phyloP scores from a whole-genome alignment of 2,113 vertebrate species.

The Spheniscus mendiculus region DNA sequence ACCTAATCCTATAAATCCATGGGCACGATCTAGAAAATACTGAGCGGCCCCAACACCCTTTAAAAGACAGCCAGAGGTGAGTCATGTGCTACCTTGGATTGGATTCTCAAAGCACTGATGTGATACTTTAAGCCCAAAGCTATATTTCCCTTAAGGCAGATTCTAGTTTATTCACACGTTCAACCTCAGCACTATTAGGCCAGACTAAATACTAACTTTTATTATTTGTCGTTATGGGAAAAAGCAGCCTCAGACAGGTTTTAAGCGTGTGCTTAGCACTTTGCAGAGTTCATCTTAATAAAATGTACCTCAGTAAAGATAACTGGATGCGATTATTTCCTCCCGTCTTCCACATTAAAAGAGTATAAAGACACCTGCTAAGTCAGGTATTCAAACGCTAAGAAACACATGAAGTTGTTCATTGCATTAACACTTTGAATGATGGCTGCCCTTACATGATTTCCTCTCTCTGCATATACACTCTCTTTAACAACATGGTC shows the following conservation, averaged over 20 bases:
- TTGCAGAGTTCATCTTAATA: not conserved
- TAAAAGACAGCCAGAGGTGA: not conserved
- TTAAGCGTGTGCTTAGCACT: not conserved
- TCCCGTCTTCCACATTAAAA: not conserved
- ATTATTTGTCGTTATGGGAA: not conserved
- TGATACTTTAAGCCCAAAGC: not conserved
- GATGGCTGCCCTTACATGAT: not conserved
- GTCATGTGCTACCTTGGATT: not conserved
- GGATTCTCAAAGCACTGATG: not conserved
- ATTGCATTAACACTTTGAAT: not conserved
- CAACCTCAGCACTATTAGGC: not conserved
- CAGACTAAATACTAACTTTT: not conserved
- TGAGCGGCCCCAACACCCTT: not conserved
- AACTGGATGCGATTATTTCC: not conserved
- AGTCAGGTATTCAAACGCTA: not conserved
- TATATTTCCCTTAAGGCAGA: not conserved
- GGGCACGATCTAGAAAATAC: not conserved
- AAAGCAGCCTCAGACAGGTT: not conserved
- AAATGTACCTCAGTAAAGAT: not conserved
- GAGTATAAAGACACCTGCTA: not conserved
- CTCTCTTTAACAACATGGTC: not conserved
- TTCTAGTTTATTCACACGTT: not conserved
- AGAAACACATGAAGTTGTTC: not conserved
- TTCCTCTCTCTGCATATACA: not conserved
- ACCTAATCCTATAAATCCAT: not conserved